Evolutionary conservation across 2,888 invertebrate species (phyloP), one percentile per base, ranked within the genome.

Genomic region (Aspidapion aeneum): DNA sequence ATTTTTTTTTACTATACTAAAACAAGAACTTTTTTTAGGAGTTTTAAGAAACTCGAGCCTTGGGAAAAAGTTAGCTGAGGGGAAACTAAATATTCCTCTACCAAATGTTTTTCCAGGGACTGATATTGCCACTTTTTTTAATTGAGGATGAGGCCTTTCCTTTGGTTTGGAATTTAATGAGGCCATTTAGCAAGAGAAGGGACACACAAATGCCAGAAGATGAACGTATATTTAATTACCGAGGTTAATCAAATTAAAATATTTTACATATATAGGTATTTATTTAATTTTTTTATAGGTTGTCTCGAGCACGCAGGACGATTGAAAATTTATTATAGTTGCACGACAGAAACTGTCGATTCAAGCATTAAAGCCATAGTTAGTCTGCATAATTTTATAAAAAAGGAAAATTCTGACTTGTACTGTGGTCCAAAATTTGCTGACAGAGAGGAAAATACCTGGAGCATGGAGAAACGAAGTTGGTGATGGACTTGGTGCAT

Each of bases 341-440:
- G 54, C 54, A 12, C 7, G 54, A 54, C 54, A 16, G 54, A 16
- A 54, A 54, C 12, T 54, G 54, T 54, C 7, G 54, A 54, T 54
- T 7, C 12, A 12, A 54, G 7, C 9, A 18, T 54, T 16, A 54
- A 54, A 18, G 54, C 54, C 9, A 54, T 18, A 12, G 54, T 18
- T 9, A 12, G 54, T 54, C 54, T 54, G 17, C 54, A 54, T 54
- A 54, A 54, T 54, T 54, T 54, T 54, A 54, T 54, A 16, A 54
- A 16, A 9, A 12, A 16, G 17, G 16, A 54, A 54, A 18, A 54
- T 16, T 12, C 9, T 48, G 49, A 48, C 49, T 12, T 48, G 9
- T 48, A 48, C n/a, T 48, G 49, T n/a, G 49, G 49, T n/a, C 49
- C 9, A 12, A n/a, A 48, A 48, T 48, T 48, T 48, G 49, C n/a